Evolutionary conservation across 2,113 vertebrate genomes (phyloP), one percentile per base, ranked within the genome.

Genomic region (Nibea coibor): DNA sequence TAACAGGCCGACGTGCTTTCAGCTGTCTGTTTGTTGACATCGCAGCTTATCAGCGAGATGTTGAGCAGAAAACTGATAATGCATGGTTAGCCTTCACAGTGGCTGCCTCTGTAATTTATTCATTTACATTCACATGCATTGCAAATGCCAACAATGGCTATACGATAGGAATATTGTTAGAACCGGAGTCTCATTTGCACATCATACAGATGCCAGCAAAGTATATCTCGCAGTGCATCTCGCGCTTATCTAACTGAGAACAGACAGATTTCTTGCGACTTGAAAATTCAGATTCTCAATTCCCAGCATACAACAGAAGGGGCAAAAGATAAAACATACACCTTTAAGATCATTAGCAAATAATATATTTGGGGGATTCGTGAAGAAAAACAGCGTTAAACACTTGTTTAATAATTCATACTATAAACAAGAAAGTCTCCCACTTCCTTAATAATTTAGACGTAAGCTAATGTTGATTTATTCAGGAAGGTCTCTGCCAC

Each of bases 401-500:
- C 95, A 96, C 96, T 96, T 96, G 96, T 95, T 96, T 93, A 96
- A 97, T 98, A 98, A 98, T 97, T 97, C 96, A 97, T 97, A 97
- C 96, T 97, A 98, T 98, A 98, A 99, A 97, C 96, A 97, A 94
- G 90, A 94, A 97, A 97, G 96, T 97, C 97, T 97, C 97, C 96
- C 96, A 97, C 95, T 96, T 96, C 96, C 94, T 97, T 97, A 97
- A 99, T 99, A 98, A 99, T 98, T 99, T 98, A 99, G 96, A 99
- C 97, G 96, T 98, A 98, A 97, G 97, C 97, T 99, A 99, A 99
- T 98, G 97, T 98, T 98, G 97, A 99, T 98, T 98, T 98, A 99
- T 99, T 97, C 97, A 98, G 96, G 96, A 98, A 98, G 97, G 97
- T 96, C 96, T 97, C 93, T 91, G 96, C 98, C 96, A 85, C 92